These are phyloP conservation scores for Chelon auratus DNA, from an alignment of 2,797 vertebrate species.

Conservation along the genomic window DNA sequence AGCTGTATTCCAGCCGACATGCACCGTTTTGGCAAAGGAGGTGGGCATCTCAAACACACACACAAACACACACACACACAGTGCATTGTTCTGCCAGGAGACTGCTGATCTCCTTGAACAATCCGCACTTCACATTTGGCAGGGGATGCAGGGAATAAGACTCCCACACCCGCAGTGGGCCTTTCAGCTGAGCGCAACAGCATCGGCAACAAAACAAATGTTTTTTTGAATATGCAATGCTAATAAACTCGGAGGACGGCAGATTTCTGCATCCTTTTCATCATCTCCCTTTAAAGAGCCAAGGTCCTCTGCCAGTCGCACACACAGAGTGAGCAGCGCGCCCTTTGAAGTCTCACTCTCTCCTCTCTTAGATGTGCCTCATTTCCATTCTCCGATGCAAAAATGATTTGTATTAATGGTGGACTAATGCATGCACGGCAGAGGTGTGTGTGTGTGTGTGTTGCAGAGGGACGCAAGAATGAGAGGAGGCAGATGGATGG, in stretches of 20 bases:
- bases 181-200: conserved; percentile 63
- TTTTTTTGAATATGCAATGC: conserved; percentile 73
- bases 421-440: conserved; percentile 76
- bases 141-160: conserved; percentile 57
- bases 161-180: conserved; percentile 41
- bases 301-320: conserved; percentile 76
- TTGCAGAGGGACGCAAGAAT: conserved; percentile 37
- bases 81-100: conserved; percentile 26
- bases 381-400: conserved; percentile 83
- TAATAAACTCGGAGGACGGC: conserved; percentile 76
- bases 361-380: conserved; percentile 77
- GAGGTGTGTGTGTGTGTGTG: conserved; percentile 39
- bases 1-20: not conserved
- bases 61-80: conserved; percentile 17
- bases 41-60: conserved; percentile 23
- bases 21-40: not conserved
- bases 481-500: conserved; percentile 66
- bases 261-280: conserved; percentile 82
- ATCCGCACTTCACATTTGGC: conserved; percentile 75
- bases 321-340: conserved; percentile 58
- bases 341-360: conserved; percentile 82
- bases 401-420: conserved; percentile 80
- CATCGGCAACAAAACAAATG: conserved; percentile 69
- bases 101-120: conserved; percentile 66
- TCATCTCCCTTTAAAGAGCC: conserved; percentile 74